These are phyloP conservation scores for Garra rufa DNA, from an alignment of 2,113 vertebrate species.

Conservation along the genomic window DNA sequence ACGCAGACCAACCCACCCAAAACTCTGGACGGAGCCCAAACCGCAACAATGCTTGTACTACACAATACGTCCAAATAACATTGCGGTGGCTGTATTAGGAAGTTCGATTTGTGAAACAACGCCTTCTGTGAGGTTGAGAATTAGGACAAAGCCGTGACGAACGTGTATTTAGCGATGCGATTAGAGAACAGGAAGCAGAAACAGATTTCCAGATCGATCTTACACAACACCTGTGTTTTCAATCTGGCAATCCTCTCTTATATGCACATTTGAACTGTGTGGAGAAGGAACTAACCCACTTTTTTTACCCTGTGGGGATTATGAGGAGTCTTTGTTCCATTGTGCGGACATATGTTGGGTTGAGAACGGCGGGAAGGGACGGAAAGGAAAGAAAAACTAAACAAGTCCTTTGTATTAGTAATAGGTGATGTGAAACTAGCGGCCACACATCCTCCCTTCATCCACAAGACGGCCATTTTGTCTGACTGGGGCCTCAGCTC, in stretches of 20 bases:
- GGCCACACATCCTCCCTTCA: constrained; percentile 26
- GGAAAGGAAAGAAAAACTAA: constrained; percentile 2
- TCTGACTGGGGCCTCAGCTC: constrained; percentile 50
- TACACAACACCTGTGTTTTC: constrained; percentile 35
- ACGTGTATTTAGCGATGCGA: constrained; percentile 10
- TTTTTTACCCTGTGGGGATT: background rate
- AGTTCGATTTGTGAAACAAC: background rate
- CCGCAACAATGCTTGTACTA: background rate
- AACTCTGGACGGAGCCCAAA: background rate
- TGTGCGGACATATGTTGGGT: background rate
- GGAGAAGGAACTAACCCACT: constrained; percentile 9
- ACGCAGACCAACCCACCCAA: background rate
- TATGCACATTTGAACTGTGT: background rate
- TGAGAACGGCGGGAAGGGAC: background rate
- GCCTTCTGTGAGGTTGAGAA: constrained; percentile 12
- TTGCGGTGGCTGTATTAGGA: background rate
- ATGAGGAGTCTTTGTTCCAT: background rate
- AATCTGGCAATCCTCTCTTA: constrained; percentile 9
- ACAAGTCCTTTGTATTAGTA: background rate
- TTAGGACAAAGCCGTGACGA: constrained; percentile 22
- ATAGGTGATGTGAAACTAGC: background rate
- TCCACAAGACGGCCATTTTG: constrained; percentile 62
- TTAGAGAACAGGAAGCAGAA: constrained; percentile 40
- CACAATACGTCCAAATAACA: background rate
- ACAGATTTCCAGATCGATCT: background rate